Evolutionary conservation across 2,797 vertebrate genomes (phyloP), one percentile per base, ranked within the genome.

Genomic region (Danionella dracula): DNA sequence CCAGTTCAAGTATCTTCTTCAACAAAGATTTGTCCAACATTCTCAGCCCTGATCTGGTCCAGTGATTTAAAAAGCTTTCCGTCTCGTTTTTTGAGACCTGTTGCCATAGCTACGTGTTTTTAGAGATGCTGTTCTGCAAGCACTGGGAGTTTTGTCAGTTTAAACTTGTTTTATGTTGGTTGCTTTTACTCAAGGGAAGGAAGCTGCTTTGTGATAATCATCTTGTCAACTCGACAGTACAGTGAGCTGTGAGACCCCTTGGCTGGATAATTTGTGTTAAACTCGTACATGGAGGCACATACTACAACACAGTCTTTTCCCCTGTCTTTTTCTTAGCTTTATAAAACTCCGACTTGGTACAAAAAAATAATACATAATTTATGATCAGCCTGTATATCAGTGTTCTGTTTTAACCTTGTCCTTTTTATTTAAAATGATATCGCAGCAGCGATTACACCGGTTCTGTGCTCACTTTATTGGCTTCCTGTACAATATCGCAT

Each of bases 161-260:
- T 38, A 19, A 57, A 41, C 41, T 71, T 58, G 20, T 48, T 56
- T 23, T 34, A 35, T 59, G 16, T 12, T 27, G 23, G 16, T 51
- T 35, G 31, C 61, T 67, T 64, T 57, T 23, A 27, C 48, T 37
- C 48, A 15, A 4, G 44, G 64, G 69, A 67, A 72, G 54, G 67
- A 75, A 60, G 68, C 31, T 12, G 48, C 61, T 72, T 69, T 66
- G 45, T 50, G 70, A 78, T 75, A 70, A 74, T 45, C 42, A 58
- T 76, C 79, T 73, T 45, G 42, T 66, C 69, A 48, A 21, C 53
- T 69, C 40, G 60, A 65, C 55, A 49, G n/a, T 11, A 41, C 72
- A 62, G 61, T 62, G 48, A 42, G 53, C 40, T 55, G 45, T 3
- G 7, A 54, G 50, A 68, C 17, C 69, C 48, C 55, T 34, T 51